Base-by-base conservation (phyloP, 2,888 invertebrate genomes). In the Oscheius sp. region DNA sequence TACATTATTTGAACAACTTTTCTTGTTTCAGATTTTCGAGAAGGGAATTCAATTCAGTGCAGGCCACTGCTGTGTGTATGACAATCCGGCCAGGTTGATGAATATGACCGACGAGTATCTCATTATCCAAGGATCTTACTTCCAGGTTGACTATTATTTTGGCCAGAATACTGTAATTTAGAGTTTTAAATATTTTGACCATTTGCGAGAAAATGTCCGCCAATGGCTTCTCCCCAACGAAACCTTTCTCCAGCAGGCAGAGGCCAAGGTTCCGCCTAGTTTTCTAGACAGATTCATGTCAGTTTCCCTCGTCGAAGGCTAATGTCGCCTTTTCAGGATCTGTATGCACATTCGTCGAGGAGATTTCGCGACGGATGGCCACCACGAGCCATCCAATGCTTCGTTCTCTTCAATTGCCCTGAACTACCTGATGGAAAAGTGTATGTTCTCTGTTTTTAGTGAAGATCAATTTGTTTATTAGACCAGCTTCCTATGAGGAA, bases 311-410 rank as follows among this genome's bases (percentile, higher is more conserved):
- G 5, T 25, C 13, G 55, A 21, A 13, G 55, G 13, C 53, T 16
- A 52, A 16, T 49, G 13, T 5, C 3, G 2, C 13, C 23, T 23
- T 64, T 71, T 72, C 52, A 73, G 76, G 52, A 55, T 76, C 18
- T 76, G 76, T 45, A 53, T 70, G 35, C 76, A 76, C 52, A 68
- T 70, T 9, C 49, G 76, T 1, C 56, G 76, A 21, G 76, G 76
- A 2, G 76, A 76, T 21, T 76, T 76, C 61, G 29, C 59, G 27
- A 59, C 58, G 0, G 76, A 73, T 27, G 59, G 53, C 0, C 13
- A 71, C 21, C 76, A 76, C 35, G 61, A 73, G 16, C 70, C 70
- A n/a, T 58, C 70, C 18, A 64, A 76, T 35, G 41, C 66, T 1
- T 64, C 41, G 6, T 76, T 76, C 23, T 55, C 76, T 1, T 23